A percentile compares a stretch with the other conserved stretches of the same genome.
Evolutionary conservation across 2,888 invertebrate genomes (phyloP).

Genomic region (Metallyticus violacea): DNA sequence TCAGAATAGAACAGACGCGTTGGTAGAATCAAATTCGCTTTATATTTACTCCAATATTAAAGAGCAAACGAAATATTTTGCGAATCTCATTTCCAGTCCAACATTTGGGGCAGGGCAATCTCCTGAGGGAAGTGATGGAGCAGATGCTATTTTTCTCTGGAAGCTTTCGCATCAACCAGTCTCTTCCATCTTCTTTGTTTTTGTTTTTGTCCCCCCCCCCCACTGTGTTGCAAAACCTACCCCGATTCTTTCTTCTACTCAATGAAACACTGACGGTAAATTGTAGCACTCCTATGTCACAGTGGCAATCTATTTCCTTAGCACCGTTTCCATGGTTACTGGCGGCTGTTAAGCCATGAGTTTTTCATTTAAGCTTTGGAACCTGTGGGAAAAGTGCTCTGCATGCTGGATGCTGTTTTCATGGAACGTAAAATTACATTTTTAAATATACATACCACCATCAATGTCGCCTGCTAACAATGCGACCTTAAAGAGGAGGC

Average conservation of each 20-base stretch:
- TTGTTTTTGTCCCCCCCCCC: no score
- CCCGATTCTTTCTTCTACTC: background rate
- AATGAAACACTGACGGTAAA: background rate
- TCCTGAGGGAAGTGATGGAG: background rate
- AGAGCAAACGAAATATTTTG: background rate
- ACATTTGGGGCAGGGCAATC: background rate
- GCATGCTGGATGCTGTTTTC: background rate
- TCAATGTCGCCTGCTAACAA: background rate
- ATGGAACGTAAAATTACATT: background rate
- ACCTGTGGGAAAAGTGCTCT: background rate
- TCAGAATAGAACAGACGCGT: no score
- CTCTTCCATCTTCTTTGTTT: background rate
- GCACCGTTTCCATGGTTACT: background rate
- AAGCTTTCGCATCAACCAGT: background rate
- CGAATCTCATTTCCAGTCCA: background rate
- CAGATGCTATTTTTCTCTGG: background rate
- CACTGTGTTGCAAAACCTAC: background rate
- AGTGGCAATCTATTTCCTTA: background rate
- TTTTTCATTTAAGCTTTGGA: background rate
- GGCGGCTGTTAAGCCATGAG: background rate
- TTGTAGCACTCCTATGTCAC: background rate
- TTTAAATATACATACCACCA: background rate
- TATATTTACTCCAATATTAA: background rate
- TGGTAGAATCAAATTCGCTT: background rate
- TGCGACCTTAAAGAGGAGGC: background rate